Conservation (phyloP, 2,888 invertebrate species). For the Acrobasis suavella region DNA sequence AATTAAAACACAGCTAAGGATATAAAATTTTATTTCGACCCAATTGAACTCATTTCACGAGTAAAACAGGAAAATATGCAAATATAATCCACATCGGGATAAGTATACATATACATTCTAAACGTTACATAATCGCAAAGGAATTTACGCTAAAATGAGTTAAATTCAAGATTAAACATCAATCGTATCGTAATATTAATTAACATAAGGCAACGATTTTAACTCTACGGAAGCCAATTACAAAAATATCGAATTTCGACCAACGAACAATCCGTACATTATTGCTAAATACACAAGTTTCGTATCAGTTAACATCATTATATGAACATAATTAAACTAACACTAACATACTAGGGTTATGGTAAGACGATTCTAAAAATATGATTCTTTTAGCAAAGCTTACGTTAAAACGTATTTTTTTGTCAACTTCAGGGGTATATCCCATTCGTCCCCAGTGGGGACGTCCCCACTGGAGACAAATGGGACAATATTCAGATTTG, state of each 20-base stretch:
- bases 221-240: conserved; percentile 56
- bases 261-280: conserved; percentile 45
- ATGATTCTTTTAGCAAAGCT: conserved; percentile 28
- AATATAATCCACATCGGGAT: conserved; percentile 48
- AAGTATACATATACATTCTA: conserved; percentile 30
- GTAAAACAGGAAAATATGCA: conserved; percentile 77
- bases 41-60: conserved; percentile 63
- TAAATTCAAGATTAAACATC: conserved; percentile 31
- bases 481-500: too few relatives aligned
- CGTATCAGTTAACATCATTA: conserved; percentile 61
- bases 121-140: conserved; percentile 14
- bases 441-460: too few relatives aligned
- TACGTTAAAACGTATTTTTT: conserved; percentile 2
- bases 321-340: conserved; percentile 48
- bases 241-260: conserved; percentile 44
- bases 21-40: conserved; percentile 77
- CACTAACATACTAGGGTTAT: conserved; percentile 42
- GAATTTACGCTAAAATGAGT: conserved; percentile 23
- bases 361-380: conserved; percentile 59
- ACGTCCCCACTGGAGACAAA: too few relatives aligned
- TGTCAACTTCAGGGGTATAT: conserved; percentile 20
- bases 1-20: conserved; percentile 31
- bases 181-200: conserved; percentile 22
- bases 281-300: conserved; percentile 52
- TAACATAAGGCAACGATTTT: conserved; percentile 35